phyloP scores from a whole-genome alignment of 2,888 invertebrate species.

The Apodemia mormo region DNA sequence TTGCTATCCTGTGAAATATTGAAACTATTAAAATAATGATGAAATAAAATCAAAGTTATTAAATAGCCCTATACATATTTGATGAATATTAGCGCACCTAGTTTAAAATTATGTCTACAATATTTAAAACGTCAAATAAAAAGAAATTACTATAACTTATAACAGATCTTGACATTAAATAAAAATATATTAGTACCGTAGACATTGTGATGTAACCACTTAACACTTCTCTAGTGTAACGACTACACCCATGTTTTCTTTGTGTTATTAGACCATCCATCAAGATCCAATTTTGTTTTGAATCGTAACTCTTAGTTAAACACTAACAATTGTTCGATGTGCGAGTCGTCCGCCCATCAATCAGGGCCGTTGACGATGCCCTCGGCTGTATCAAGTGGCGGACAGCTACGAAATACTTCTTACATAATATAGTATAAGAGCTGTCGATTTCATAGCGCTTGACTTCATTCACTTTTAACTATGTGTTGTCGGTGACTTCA shows the following conservation, averaged over 20 bases:
- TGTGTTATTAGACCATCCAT: slow-evolving; percentile 81
- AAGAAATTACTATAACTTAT: background rate
- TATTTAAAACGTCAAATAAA: too few relatives aligned
- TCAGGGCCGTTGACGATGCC: slow-evolving; percentile 59
- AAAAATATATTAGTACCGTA: slow-evolving; percentile 16
- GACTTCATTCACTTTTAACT: background rate
- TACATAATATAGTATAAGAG: slow-evolving; percentile 19
- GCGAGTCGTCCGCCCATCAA: slow-evolving; percentile 65
- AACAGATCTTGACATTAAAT: background rate
- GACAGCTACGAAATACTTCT: slow-evolving; percentile 31
- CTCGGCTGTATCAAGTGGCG: slow-evolving; percentile 48
- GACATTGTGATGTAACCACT: slow-evolving; percentile 38
- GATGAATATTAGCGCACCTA: too few relatives aligned
- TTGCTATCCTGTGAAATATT: too few relatives aligned
- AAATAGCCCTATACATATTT: too few relatives aligned
- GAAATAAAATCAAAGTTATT: too few relatives aligned
- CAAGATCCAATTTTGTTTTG: slow-evolving; percentile 74
- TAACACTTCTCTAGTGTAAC: slow-evolving; percentile 36
- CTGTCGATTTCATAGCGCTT: background rate
- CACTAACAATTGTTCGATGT: slow-evolving; percentile 71
- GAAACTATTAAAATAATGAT: too few relatives aligned
- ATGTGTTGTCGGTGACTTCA: too few relatives aligned
- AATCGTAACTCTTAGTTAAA: slow-evolving; percentile 77
- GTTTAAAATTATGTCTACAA: too few relatives aligned
- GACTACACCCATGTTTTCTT: slow-evolving; percentile 62